Conservation (phyloP, 2,888 invertebrate species). For the Melitaea athalia region DNA sequence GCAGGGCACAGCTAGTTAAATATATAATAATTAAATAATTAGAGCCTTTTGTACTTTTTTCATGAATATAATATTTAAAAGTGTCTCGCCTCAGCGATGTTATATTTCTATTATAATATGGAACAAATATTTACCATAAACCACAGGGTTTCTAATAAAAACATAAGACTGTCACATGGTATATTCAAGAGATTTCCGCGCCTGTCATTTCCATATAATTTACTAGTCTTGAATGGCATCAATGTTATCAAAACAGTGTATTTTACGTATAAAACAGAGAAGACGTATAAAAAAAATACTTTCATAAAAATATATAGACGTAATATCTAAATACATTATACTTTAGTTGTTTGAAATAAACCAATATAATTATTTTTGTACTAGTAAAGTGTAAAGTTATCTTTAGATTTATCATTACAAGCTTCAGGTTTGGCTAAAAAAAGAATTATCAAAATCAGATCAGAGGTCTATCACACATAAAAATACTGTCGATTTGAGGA, state of each 20-base stretch:
- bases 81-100: background rate
- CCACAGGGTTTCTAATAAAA: conserved; percentile 34
- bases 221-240: conserved; percentile 28
- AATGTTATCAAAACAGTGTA: conserved; percentile 19
- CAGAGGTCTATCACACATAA: no score
- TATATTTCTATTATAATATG: conserved; percentile 25
- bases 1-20: no score
- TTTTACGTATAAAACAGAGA: background rate
- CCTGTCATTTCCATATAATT: conserved; percentile 38
- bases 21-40: no score
- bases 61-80: background rate
- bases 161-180: conserved; percentile 36
- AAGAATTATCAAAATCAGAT: no score
- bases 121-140: conserved; percentile 28
- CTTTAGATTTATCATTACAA: no score
- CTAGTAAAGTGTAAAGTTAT: no score
- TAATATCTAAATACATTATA: background rate
- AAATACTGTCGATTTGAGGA: no score
- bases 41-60: background rate
- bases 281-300: background rate
- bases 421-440: no score
- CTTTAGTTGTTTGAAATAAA: no score
- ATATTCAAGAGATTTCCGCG: conserved; percentile 34
- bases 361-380: no score
- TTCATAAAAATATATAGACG: background rate